These are phyloP conservation scores for Priapulus caudatus DNA, from an alignment of 2,888 invertebrate species.

Conservation along the genomic window DNA sequence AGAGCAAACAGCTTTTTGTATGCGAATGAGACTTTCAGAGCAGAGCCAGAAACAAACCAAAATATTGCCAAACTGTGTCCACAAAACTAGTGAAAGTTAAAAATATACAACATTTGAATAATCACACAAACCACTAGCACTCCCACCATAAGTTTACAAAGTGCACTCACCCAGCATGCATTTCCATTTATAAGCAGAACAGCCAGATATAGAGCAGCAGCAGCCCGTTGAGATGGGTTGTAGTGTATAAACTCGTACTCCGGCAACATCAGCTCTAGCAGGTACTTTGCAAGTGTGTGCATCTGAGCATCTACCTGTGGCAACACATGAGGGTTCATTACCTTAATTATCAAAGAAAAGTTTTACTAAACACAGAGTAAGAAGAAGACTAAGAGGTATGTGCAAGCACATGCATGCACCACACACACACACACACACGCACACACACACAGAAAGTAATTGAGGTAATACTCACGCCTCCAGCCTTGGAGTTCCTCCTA, in stretches of 20 bases:
- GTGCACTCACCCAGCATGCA: slow-evolving; percentile 34
- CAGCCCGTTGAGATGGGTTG: slow-evolving; percentile 70
- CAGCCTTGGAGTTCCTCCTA: slow-evolving; percentile 50
- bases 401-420: too few species aligned
- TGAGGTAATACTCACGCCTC: slow-evolving; percentile 40
- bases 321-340: slow-evolving; percentile 2
- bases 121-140: too few species aligned
- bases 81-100: too few species aligned
- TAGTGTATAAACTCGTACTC: slow-evolving; percentile 63
- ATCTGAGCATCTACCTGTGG: slow-evolving; percentile 52
- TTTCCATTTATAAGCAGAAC: slow-evolving; percentile 38
- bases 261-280: slow-evolving; percentile 68
- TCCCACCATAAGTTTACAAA: too few species aligned
- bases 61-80: too few species aligned
- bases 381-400: too few species aligned
- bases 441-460: not conserved
- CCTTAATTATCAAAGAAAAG: slow-evolving; percentile 7
- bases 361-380: slow-evolving; percentile 14
- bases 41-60: too few species aligned
- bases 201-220: slow-evolving; percentile 64
- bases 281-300: slow-evolving; percentile 76
- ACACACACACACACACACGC: not conserved
- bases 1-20: too few species aligned
- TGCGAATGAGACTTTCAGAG: too few species aligned
- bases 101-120: too few species aligned